Evolutionary conservation across 2,888 invertebrate species (phyloP).

Genomic region (Rhaphigaster nebulosa): DNA sequence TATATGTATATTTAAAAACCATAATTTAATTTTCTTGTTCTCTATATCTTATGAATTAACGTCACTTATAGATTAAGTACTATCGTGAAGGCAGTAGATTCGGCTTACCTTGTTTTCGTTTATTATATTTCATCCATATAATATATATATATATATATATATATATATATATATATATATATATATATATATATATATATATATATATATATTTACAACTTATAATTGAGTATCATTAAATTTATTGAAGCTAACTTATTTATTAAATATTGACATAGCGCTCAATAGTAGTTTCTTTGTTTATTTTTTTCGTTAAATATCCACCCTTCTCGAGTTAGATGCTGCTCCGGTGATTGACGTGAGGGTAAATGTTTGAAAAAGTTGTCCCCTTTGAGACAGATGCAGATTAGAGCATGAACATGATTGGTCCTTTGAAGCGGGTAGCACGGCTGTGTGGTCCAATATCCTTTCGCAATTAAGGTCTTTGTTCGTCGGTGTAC

Average conservation of each 20-base stretch:
- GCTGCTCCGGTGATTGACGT: not conserved
- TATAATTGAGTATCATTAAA: no score
- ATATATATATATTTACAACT: no score
- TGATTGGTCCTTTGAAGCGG: conserved; percentile 7
- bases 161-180: no score
- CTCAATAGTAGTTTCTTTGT: not conserved
- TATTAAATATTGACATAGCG: not conserved
- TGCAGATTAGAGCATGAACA: conserved; percentile 34
- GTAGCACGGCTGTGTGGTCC: not conserved
- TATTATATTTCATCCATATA: no score
- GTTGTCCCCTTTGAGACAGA: conserved; percentile 7
- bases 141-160: no score
- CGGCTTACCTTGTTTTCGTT: no score
- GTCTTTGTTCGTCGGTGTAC: conserved; percentile 20
- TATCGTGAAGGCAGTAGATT: no score
- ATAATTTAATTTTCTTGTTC: no score
- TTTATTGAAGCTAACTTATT: not conserved
- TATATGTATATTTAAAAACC: no score
- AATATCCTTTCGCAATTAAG: conserved; percentile 47
- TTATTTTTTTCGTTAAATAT: not conserved
- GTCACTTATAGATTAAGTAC: no score
- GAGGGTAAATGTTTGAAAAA: conserved; percentile 26
- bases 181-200: no score
- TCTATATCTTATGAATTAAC: no score
- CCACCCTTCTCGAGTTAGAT: not conserved